phyloP scores from a whole-genome alignment of 2,113 vertebrate genomes.

The Onychostruthus taczanowskii region DNA sequence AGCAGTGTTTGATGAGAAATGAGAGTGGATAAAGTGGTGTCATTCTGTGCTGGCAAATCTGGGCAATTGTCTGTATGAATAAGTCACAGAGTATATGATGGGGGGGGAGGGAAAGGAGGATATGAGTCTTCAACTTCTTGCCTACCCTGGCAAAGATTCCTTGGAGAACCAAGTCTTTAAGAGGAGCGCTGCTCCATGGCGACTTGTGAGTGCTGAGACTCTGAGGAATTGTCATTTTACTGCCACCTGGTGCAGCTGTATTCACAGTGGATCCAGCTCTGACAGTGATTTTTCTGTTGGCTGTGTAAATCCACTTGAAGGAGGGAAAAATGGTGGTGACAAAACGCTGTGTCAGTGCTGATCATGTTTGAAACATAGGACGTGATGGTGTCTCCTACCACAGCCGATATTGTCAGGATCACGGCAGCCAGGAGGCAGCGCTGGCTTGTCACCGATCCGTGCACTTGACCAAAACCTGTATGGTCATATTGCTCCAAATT shows the following conservation, averaged over 20 bases:
- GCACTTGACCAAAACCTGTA: not conserved
- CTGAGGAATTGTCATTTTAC: not conserved
- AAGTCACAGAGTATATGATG: not conserved
- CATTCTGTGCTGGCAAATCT: not conserved
- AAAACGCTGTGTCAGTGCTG: not conserved
- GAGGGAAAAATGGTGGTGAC: not conserved
- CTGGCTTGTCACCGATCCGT: fast-evolving
- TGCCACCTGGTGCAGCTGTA: not conserved
- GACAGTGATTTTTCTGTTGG: not conserved
- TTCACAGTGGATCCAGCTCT: not conserved
- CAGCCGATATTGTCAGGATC: not conserved
- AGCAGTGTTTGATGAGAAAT: not conserved
- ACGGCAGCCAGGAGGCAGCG: not conserved
- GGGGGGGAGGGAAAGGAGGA: not conserved
- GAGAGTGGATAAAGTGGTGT: not conserved
- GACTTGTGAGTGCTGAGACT: not conserved
- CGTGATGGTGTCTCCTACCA: not conserved
- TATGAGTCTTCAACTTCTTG: not conserved
- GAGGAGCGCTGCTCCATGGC: not conserved
- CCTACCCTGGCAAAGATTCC: not conserved
- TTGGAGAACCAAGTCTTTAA: not conserved
- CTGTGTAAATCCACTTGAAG: not conserved
- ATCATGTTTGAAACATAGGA: not conserved
- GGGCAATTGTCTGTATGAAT: not conserved
- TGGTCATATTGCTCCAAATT: not conserved